A percentile compares a stretch with the other conserved stretches of the same genome.
These are phyloP conservation scores for Eidolon helvum DNA, from an alignment of 2,113 vertebrate genomes.

Conservation along the genomic window DNA sequence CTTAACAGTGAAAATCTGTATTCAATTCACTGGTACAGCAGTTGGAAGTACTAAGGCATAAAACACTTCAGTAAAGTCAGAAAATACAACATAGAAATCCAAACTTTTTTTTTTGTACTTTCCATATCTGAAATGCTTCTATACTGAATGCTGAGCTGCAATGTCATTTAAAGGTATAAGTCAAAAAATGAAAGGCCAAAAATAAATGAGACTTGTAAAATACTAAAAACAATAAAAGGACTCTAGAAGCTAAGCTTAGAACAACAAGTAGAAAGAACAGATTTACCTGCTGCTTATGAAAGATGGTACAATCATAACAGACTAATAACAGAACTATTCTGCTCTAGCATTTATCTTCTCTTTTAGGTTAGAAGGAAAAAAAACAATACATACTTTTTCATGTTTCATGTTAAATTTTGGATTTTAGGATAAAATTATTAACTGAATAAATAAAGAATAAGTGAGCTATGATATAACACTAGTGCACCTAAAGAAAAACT, in stretches of 20 bases:
- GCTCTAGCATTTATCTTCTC: not conserved
- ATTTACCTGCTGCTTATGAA: not conserved
- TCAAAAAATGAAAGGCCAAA: conserved; percentile 7
- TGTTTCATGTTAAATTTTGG: not conserved
- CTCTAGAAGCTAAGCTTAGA: not conserved
- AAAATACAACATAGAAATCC: not conserved
- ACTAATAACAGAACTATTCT: not conserved
- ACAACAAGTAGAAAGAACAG: not conserved
- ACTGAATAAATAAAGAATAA: conserved; percentile 12
- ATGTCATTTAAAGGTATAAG: not conserved
- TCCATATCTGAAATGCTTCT: not conserved
- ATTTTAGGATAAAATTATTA: not conserved
- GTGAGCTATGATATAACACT: not conserved
- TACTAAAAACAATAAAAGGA: not conserved
- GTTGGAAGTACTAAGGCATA: not conserved
- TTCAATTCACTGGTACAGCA: not conserved
- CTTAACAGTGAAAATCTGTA: conserved; percentile 28
- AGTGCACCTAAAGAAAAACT: not conserved
- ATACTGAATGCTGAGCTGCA: not conserved
- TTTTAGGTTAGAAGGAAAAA: not conserved
- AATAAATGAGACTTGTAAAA: conserved; percentile 14
- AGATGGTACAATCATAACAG: not conserved
- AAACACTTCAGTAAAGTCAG: not conserved
- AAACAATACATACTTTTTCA: not conserved
- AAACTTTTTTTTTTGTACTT: not conserved